A percentile compares a stretch with the other conserved stretches of the same genome.
Evolutionary conservation across 2,113 vertebrate genomes (phyloP).

Genomic region (Phalacrocorax brasilianus): DNA sequence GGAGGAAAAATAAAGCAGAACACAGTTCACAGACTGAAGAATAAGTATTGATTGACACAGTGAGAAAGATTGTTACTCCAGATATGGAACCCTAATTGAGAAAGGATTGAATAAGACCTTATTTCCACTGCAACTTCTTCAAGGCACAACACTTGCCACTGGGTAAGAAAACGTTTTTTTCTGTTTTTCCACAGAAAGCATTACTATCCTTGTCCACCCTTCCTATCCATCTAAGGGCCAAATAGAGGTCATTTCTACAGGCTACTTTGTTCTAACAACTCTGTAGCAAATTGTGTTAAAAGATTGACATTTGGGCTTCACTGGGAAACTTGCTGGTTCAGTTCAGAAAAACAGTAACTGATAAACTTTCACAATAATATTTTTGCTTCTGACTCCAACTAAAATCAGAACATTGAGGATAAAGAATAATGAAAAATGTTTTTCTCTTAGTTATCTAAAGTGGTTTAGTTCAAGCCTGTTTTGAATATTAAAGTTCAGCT

Average conservation of each 20-base stretch:
- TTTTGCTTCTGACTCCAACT: background rate
- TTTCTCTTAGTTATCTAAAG: background rate
- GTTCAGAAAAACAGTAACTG: background rate
- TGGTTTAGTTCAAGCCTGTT: background rate
- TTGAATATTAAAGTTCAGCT: background rate
- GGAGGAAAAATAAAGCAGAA: background rate
- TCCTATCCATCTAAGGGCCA: background rate
- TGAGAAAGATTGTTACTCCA: background rate
- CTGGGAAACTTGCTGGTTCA: background rate
- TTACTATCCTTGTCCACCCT: background rate
- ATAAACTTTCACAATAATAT: background rate
- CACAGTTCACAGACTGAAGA: background rate
- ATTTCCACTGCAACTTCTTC: background rate
- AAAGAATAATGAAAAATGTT: background rate
- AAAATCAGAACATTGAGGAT: background rate
- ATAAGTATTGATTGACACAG: background rate
- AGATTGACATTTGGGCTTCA: background rate
- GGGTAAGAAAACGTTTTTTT: background rate
- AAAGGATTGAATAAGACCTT: background rate
- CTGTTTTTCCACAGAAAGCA: background rate
- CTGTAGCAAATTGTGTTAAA: background rate
- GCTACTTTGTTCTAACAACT: background rate
- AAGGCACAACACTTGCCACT: background rate
- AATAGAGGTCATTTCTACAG: background rate
- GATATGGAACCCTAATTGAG: background rate